Conservation (phyloP, 1,140 invertebrate species). For the Rhopalosiphum padi region DNA sequence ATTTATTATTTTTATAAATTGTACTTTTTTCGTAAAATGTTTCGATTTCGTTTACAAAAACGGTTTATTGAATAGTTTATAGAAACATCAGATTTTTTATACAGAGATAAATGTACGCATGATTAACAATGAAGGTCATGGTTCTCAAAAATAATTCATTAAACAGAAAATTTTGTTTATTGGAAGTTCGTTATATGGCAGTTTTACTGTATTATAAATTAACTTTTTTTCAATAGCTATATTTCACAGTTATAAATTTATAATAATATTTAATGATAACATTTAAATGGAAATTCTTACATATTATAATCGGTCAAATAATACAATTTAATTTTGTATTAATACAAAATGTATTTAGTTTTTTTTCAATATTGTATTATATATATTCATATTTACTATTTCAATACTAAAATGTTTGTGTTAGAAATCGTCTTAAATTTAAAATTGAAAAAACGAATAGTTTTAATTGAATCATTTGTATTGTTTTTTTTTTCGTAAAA, state of each 20-base stretch:
- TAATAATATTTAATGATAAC: not conserved
- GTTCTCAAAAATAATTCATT: no score
- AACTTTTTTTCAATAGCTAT: not conserved
- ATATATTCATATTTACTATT: not conserved
- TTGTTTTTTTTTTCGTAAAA: not conserved
- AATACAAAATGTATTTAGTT: not conserved
- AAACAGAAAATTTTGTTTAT: no score
- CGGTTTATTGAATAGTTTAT: no score
- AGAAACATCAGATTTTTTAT: no score
- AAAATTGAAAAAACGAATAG: not conserved
- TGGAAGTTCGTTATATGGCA: no score
- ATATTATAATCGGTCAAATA: not conserved
- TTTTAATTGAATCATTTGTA: not conserved
- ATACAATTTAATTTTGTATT: not conserved
- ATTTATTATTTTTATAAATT: no score
- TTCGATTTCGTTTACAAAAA: no score
- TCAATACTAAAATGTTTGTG: not conserved
- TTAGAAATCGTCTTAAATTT: not conserved
- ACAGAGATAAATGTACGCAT: no score
- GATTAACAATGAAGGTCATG: no score
- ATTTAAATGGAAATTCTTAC: not conserved
- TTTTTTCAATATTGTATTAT: not conserved
- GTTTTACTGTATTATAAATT: no score
- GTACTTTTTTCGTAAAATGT: no score
- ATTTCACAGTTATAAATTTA: not conserved